phyloP scores from a whole-genome alignment of 2,797 vertebrate genomes.

The Arnoldichthys spilopterus region DNA sequence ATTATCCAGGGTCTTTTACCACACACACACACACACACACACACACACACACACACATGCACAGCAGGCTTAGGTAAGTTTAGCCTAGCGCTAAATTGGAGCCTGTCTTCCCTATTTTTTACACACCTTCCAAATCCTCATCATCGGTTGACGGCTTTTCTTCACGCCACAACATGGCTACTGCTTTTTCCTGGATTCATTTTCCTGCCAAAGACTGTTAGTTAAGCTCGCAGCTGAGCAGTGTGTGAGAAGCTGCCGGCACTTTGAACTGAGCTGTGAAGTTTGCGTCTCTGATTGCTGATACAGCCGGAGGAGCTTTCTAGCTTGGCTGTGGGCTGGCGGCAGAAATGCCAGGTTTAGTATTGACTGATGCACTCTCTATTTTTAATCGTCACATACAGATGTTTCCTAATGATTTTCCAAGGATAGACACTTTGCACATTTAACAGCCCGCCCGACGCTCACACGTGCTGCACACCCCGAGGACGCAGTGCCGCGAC shows the following conservation, averaged over 20 bases:
- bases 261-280: constrained; percentile 24
- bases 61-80: neutral
- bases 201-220: constrained; percentile 22
- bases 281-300: constrained; percentile 19
- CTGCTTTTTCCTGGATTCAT: neutral
- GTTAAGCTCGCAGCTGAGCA: neutral
- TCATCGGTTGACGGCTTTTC: constrained; percentile 29
- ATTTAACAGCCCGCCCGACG: no score
- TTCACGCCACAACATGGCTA: constrained; percentile 12
- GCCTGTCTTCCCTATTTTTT: constrained; percentile 2
- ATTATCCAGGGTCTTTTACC: no score
- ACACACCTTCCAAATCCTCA: constrained; percentile 21
- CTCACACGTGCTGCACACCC: no score
- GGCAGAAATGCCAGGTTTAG: neutral
- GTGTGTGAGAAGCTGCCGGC: constrained; percentile 24
- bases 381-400: neutral
- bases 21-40: constrained; percentile 8
- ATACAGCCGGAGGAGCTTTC: neutral
- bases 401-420: neutral
- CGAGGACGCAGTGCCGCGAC: no score
- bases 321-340: neutral
- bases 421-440: neutral
- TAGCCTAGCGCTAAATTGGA: constrained; percentile 22
- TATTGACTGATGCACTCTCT: neutral
- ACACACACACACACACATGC: neutral